A percentile compares a stretch with the other conserved stretches of the same genome.
Conservation (phyloP, 2,797 vertebrate genomes). For the Gobio occitaniae region DNA sequence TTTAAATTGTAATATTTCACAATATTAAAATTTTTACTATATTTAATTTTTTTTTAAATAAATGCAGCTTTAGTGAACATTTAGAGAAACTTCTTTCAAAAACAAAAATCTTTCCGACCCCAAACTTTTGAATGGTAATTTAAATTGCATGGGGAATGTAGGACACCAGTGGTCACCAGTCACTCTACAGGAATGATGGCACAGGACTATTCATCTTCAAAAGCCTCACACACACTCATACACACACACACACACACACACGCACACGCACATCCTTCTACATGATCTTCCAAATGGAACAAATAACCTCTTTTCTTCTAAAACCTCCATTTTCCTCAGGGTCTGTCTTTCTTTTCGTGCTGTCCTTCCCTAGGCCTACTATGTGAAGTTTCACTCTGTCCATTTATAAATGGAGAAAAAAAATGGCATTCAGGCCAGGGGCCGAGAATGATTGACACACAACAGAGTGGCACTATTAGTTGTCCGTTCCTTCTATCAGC, state of each 20-base stretch:
- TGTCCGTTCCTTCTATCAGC: neutral
- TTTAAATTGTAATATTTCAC: neutral
- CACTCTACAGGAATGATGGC: neutral
- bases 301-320: neutral
- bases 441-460: constrained; percentile 18
- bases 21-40: neutral
- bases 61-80: neutral
- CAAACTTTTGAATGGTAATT: neutral
- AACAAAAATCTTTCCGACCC: neutral
- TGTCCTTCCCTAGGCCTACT: neutral
- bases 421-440: neutral
- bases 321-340: neutral
- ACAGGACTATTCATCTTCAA: neutral
- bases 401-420: constrained; percentile 7
- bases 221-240: too few relatives aligned
- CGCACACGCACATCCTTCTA: neutral
- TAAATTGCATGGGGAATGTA: neutral
- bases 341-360: neutral
- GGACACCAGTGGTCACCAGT: neutral
- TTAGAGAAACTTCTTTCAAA: neutral
- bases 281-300: neutral
- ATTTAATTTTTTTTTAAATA: neutral
- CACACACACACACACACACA: neutral
- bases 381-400: neutral
- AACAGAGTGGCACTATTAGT: constrained; percentile 17